These are phyloP conservation scores for Haliclystus octoradiatus DNA, from an alignment of 30 jellyfish, hydroid and myxozoan genomes.

Conservation along the genomic window DNA sequence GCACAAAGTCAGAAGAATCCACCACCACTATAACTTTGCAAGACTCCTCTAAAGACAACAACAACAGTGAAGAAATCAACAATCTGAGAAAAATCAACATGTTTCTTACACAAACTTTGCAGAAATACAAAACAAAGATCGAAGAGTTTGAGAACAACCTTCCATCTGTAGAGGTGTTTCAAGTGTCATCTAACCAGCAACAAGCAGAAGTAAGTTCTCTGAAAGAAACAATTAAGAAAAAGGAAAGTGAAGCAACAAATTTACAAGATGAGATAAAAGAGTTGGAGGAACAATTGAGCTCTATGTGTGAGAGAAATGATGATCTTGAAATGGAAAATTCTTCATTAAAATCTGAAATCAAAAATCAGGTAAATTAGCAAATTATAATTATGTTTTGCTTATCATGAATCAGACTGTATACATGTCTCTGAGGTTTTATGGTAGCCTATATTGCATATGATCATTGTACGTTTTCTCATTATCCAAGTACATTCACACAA, in stretches of 20 bases:
- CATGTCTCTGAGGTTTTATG: too few species aligned
- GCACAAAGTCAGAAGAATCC: neutral
- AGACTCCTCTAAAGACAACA: neutral
- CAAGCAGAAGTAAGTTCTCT: constrained; percentile 14
- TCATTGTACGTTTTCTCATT: too few species aligned
- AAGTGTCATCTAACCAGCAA: constrained; percentile 32
- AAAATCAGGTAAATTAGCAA: too few species aligned
- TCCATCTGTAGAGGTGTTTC: constrained; percentile 60
- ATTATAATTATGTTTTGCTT: neutral
- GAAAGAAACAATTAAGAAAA: neutral
- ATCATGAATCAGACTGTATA: neutral
- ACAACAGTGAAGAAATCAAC: neutral
- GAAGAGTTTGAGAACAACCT: constrained; percentile 42
- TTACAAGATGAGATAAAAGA: neutral
- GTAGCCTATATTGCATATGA: too few species aligned
- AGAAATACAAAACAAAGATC: constrained; percentile 5
- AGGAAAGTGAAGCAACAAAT: neutral
- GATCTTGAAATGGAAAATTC: neutral
- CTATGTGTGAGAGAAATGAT: neutral
- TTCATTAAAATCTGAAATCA: too few species aligned
- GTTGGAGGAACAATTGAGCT: neutral
- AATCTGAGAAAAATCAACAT: neutral
- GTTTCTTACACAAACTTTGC: neutral
- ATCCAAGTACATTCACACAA: too few species aligned
- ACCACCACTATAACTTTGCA: neutral